Percentiles rank a stretch among this genome's conserved stretches.
Conservation (phyloP, 2,113 vertebrate species). For the Poecile atricapillus region DNA sequence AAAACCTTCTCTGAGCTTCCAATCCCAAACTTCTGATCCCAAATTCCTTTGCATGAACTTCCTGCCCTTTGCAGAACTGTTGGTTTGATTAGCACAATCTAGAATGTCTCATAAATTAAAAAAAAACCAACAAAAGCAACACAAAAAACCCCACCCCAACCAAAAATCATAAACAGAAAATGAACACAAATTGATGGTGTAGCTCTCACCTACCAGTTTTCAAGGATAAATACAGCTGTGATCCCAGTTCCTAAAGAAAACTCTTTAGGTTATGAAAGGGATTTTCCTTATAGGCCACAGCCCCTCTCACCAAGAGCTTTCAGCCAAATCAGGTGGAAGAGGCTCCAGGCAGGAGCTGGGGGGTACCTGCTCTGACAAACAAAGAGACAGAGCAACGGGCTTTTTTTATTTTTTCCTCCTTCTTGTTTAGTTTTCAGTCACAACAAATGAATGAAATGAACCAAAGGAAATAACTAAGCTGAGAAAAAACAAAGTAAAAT, state of each 20-base stretch:
- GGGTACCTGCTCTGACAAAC: conserved; percentile 10
- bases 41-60: background rate
- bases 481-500: conserved; percentile 70
- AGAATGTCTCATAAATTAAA: background rate
- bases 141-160: background rate
- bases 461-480: conserved; percentile 60
- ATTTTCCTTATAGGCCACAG: background rate
- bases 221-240: background rate
- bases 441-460: conserved; percentile 69
- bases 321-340: background rate
- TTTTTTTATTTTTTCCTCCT: background rate
- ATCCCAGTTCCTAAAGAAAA: background rate
- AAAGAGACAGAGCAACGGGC: background rate
- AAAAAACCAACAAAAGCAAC: background rate
- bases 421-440: conserved; percentile 51
- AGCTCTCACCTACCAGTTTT: background rate
- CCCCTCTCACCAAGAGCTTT: background rate
- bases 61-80: background rate
- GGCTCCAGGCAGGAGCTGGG: conserved; percentile 4
- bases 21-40: background rate
- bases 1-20: background rate
- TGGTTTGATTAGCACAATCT: background rate
- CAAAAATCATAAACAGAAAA: background rate
- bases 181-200: background rate
- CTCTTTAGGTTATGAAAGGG: background rate